A percentile compares a stretch with the other conserved stretches of the same genome.
phyloP scores from a whole-genome alignment of 2,113 vertebrate genomes.

The Lampris incognitus region DNA sequence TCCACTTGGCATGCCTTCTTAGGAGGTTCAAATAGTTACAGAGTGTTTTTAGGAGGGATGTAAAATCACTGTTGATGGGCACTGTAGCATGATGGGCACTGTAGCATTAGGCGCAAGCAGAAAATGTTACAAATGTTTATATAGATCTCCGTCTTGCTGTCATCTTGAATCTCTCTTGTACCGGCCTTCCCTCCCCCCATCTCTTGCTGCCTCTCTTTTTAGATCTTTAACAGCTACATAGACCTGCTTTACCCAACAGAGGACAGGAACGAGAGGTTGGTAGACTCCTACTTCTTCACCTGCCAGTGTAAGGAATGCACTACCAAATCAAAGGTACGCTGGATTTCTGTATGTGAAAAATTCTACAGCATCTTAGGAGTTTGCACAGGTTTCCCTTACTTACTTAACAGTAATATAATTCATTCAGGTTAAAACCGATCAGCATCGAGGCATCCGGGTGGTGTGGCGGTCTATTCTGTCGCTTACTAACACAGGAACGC shows the following conservation, averaged over 20 bases:
- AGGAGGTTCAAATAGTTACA: neutral
- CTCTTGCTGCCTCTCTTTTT: conserved; percentile 14
- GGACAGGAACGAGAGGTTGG: conserved; percentile 91
- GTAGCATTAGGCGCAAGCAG: too few relatives aligned
- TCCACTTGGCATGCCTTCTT: neutral
- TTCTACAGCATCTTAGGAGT: neutral
- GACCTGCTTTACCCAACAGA: conserved; percentile 98
- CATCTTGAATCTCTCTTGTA: neutral
- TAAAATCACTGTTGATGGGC: neutral
- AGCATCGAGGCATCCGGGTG: too few relatives aligned
- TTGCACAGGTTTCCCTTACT: too few relatives aligned
- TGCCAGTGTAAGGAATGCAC: conserved; percentile 92
- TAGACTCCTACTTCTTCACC: conserved; percentile 93
- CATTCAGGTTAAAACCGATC: too few relatives aligned
- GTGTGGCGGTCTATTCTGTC: too few relatives aligned
- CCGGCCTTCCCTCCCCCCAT: neutral
- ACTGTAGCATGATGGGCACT: neutral
- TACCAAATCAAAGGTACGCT: conserved; percentile 88
- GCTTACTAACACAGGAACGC: too few relatives aligned
- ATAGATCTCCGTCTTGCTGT: neutral
- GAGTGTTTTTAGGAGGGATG: neutral
- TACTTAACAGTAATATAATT: too few relatives aligned
- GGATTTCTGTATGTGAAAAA: neutral
- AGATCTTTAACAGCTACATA: conserved; percentile 98
- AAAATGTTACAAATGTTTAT: too few relatives aligned